Base-by-base conservation (phyloP, 92 coral and sea anemone species). In the Hydrozoanthus gracilis region DNA sequence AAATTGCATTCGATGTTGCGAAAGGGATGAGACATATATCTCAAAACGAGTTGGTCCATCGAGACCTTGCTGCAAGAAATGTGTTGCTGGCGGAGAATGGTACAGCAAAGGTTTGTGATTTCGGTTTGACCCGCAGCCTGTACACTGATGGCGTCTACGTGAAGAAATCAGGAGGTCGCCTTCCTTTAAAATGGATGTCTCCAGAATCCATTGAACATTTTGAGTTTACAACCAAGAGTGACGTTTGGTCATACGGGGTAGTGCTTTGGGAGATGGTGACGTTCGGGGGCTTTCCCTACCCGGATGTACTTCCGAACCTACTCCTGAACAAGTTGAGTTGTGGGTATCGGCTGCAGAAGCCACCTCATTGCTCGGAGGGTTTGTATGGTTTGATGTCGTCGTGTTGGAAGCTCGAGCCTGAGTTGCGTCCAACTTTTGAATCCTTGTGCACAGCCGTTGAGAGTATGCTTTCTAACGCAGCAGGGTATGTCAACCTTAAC, bases 191-290 rank as follows among this genome's bases (percentile, higher is more conserved):
- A 58, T 79, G 84, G 84, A 79, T 79, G 84, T 44, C 84, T n/a
- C 84, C 84, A 45, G 84, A 79, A 27, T 62, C 84, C 7, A 79
- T 79, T 35, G 84, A 61, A 13, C 72, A 61, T 67, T 20, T 61
- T 47, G 84, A 61, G 73, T 79, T 79, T 64, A 79, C 84, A 60
- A 79, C 16, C 44, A 61, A 79, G 47, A 79, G 84, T 64, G 84
- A 79, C 47, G 84, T 79, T 12, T 79, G 84, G 84, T 79, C 84
- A 79, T 79, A 79, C 73, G 84, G 84, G 73, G 71, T 79, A 62
- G 5, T 79, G 44, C 72, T 79, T 16, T 79, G 84, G 84, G 84
- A 79, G 56, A 79, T 79, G 84, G 84, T 3, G 16, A 79, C 84
- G 13, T 79, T 79, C 11, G 84, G 84, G 15, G 84, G 84, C 8